Evolutionary conservation across 2,888 invertebrate species (phyloP).

Genomic region (Lithophane ornitopus): DNA sequence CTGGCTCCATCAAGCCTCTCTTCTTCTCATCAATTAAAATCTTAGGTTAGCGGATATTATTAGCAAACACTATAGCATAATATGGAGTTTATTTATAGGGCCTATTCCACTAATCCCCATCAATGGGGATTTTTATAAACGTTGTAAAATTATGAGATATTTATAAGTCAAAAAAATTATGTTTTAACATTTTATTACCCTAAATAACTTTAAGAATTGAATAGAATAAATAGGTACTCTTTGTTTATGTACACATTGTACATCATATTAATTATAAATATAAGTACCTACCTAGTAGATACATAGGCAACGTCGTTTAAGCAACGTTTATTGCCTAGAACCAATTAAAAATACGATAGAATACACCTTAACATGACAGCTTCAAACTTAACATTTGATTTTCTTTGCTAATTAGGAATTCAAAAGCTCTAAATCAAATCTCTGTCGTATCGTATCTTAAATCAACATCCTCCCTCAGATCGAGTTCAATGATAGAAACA

Average conservation of each 20-base stretch:
- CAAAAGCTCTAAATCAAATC: conserved; percentile 5
- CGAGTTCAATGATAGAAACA: conserved; percentile 27
- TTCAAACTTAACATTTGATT: not conserved
- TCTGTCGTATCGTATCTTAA: conserved; percentile 7
- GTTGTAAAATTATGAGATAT: not conserved
- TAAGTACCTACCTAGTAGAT: no score
- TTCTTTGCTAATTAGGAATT: not conserved
- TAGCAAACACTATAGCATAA: not conserved
- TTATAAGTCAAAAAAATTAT: not conserved
- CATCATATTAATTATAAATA: no score
- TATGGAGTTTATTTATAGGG: not conserved
- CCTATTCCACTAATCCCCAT: no score
- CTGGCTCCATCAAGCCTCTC: not conserved
- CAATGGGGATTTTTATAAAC: no score
- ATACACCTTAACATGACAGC: no score
- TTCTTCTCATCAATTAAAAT: not conserved
- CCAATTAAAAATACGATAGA: not conserved
- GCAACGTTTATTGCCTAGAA: not conserved
- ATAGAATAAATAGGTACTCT: no score
- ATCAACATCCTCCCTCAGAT: conserved; percentile 32
- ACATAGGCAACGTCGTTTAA: no score
- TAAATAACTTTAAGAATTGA: not conserved
- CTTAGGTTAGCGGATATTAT: not conserved
- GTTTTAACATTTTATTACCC: no score
- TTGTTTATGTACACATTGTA: no score